Conservation (phyloP, 1,140 invertebrate genomes). For the Diprion similis region DNA sequence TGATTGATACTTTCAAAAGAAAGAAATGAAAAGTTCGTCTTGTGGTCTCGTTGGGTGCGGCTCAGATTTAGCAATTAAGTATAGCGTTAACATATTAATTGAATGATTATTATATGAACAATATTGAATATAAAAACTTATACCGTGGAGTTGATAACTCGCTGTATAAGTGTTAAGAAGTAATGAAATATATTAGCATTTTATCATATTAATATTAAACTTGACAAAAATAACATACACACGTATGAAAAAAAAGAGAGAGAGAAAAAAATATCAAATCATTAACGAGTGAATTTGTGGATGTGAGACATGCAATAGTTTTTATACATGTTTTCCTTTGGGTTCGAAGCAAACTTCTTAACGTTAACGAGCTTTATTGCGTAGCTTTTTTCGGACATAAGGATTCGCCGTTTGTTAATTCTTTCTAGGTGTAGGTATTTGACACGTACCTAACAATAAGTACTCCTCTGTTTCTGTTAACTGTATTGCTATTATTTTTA, state of each 20-base stretch:
- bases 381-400: constrained; percentile 21
- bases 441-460: constrained; percentile 25
- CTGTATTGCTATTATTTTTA: constrained; percentile 24
- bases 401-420: constrained; percentile 21
- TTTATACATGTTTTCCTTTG: constrained; percentile 33
- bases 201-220: constrained; percentile 33
- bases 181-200: constrained; percentile 33
- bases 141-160: constrained; percentile 18
- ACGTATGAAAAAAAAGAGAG: too few species aligned
- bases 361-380: constrained; percentile 25
- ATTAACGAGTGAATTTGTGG: constrained; percentile 32
- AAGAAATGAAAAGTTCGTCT: background rate
- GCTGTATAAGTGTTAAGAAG: constrained; percentile 32
- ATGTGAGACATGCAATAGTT: constrained; percentile 38
- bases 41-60: constrained; percentile 42
- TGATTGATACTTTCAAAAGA: too few species aligned
- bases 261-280: constrained; percentile 23
- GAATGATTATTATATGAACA: constrained; percentile 40
- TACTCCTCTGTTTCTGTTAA: constrained; percentile 28
- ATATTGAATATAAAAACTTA: constrained; percentile 38
- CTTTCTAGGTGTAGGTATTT: constrained; percentile 22
- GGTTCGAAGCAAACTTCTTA: constrained; percentile 29
- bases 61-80: constrained; percentile 32
- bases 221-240: background rate
- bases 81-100: constrained; percentile 38